These are phyloP conservation scores for Cheilosia vulpina DNA, from an alignment of 2,888 invertebrate species.

Conservation along the genomic window DNA sequence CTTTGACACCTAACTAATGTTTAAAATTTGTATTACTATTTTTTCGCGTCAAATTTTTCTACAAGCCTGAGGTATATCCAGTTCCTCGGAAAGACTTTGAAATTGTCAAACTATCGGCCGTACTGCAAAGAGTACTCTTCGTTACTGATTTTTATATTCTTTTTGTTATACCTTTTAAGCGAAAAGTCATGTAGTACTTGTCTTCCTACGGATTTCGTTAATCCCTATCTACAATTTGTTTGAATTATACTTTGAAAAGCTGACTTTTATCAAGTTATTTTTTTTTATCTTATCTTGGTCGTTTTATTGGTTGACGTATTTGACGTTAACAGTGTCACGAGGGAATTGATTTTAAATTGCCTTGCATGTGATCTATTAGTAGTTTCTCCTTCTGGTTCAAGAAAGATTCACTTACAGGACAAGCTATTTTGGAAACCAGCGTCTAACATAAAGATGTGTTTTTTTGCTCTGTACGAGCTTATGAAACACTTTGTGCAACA, in stretches of 20 bases:
- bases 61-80: conserved; percentile 36
- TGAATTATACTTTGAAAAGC: conserved; percentile 40
- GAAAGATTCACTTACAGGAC: background rate
- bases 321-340: conserved; percentile 47
- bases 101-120: background rate
- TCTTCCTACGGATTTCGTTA: conserved; percentile 56
- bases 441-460: too few species aligned
- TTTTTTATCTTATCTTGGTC: conserved; percentile 63
- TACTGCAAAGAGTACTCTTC: conserved; percentile 20
- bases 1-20: background rate
- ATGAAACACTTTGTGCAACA: too few species aligned
- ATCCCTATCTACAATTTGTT: conserved; percentile 61
- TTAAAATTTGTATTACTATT: background rate
- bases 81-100: conserved; percentile 14
- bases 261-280: conserved; percentile 39
- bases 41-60: background rate
- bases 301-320: conserved; percentile 53
- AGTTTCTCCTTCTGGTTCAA: background rate
- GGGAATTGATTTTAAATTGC: conserved; percentile 62
- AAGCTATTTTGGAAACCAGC: too few species aligned
- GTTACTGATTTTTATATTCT: conserved; percentile 29
- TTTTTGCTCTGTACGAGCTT: too few species aligned
- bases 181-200: conserved; percentile 50
- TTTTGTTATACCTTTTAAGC: conserved; percentile 54
- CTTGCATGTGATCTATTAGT: conserved; percentile 25